phyloP scores from a whole-genome alignment of 2,113 vertebrate species.

The Myrmecobius fasciatus region DNA sequence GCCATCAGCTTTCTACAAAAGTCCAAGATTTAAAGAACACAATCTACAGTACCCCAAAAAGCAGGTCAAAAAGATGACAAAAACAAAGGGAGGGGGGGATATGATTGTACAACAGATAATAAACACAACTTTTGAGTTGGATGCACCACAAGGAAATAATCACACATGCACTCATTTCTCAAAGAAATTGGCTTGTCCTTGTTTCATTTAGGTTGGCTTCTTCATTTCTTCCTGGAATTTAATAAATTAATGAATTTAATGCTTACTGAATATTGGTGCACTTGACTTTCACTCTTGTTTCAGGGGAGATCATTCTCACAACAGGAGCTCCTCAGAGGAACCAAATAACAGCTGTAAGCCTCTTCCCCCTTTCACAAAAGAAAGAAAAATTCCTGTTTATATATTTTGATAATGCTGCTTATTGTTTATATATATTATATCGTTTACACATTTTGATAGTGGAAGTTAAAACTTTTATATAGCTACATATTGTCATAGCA shows the following conservation, averaged over 20 bases:
- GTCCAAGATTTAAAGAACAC: not conserved
- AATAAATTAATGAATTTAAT: not conserved
- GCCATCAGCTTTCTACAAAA: too few relatives aligned
- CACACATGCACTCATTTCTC: not conserved
- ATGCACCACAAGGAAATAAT: not conserved
- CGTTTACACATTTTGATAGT: not conserved
- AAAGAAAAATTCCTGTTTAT: not conserved
- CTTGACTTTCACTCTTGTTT: not conserved
- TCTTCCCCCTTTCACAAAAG: not conserved
- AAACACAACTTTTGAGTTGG: not conserved
- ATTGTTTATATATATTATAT: too few relatives aligned
- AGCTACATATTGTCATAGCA: not conserved
- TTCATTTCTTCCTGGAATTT: not conserved
- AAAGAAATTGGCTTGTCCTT: not conserved
- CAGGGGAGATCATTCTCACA: not conserved
- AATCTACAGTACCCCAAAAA: not conserved
- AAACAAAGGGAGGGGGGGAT: not conserved
- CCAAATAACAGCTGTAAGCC: not conserved
- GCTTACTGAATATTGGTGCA: not conserved
- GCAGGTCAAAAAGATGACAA: not conserved
- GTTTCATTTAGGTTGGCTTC: not conserved
- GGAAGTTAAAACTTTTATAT: not conserved
- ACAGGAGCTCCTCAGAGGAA: not conserved
- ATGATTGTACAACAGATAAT: not conserved
- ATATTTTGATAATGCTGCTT: not conserved